phyloP scores from a whole-genome alignment of 2,888 invertebrate genomes.

The Capitulum mitella region DNA sequence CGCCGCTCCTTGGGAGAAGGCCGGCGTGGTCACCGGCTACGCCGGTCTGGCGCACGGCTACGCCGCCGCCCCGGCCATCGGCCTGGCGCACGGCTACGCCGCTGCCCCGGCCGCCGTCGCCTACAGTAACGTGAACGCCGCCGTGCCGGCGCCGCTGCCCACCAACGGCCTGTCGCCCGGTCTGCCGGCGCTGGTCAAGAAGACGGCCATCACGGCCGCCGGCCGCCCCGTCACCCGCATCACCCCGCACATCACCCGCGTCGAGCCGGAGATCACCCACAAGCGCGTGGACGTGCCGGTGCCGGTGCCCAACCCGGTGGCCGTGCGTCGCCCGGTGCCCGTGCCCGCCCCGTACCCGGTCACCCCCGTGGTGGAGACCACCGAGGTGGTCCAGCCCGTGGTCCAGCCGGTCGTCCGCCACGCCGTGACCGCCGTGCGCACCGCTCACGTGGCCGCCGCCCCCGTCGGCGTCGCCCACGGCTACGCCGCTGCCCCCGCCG shows the following conservation, averaged over 20 bases:
- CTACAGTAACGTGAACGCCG: constrained; percentile 14
- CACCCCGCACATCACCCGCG: not conserved
- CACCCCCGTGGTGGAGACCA: constrained; percentile 2
- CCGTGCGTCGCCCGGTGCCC: not conserved
- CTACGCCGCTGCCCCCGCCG: not conserved
- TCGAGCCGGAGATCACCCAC: not conserved
- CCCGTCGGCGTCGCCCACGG: not conserved
- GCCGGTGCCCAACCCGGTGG: not conserved
- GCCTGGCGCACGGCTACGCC: not conserved
- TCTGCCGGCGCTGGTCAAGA: constrained; percentile 1
- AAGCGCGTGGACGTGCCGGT: not conserved
- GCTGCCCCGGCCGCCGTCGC: not conserved
- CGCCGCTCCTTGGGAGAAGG: not conserved
- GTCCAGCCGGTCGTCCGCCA: not conserved
- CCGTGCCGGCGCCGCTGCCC: constrained; percentile 7
- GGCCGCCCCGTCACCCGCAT: constrained; percentile 4
- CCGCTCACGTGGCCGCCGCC: not conserved
- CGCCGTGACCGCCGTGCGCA: not conserved
- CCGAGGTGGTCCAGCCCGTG: constrained; percentile 12
- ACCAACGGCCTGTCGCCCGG: constrained; percentile 16
- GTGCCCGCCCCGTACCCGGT: not conserved
- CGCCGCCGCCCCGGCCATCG: too few species aligned
- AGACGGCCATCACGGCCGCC: constrained; percentile 13
- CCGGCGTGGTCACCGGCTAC: not conserved
- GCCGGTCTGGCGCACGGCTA: not conserved